Percentiles rank a stretch among this genome's conserved stretches.
phyloP scores from a whole-genome alignment of 1,140 invertebrate species.

The Cydia strobilella region DNA sequence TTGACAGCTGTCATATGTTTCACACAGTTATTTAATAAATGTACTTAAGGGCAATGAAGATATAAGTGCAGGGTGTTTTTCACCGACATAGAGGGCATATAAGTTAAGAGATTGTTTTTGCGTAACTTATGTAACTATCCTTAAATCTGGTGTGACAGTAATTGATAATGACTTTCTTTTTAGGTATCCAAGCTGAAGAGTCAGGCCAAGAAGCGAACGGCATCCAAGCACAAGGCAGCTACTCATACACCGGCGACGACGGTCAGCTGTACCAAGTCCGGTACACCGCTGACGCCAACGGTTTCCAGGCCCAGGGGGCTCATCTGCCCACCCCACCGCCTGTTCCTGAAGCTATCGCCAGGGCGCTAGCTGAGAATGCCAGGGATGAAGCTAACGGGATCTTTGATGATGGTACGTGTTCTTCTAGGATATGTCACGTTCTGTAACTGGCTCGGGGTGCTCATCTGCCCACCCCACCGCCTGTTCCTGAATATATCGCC shows the following conservation, averaged over 20 bases:
- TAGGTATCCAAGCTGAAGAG: constrained; percentile 71
- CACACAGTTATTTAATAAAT: no score
- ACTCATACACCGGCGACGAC: constrained; percentile 84
- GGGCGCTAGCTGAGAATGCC: constrained; percentile 81
- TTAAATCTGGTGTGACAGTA: no score
- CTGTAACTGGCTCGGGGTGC: constrained; percentile 82
- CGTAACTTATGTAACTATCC: no score
- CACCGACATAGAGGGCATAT: no score
- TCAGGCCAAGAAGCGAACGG: constrained; percentile 75
- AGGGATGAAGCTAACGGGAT: constrained; percentile 69
- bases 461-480: constrained; percentile 84
- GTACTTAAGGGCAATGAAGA: no score
- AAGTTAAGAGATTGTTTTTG: no score
- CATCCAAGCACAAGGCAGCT: constrained; percentile 82
- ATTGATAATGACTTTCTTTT: constrained; percentile 10
- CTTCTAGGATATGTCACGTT: constrained; percentile 76
- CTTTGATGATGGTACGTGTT: constrained; percentile 66
- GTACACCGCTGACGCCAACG: constrained; percentile 81
- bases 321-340: constrained; percentile 85
- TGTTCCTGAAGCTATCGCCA: constrained; percentile 83
- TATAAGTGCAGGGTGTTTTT: no score
- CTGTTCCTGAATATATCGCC: constrained; percentile 83
- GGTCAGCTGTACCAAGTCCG: constrained; percentile 82
- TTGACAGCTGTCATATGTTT: background rate
- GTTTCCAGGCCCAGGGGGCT: constrained; percentile 82